Evolutionary conservation across 2,888 invertebrate species (phyloP), one percentile per base, ranked within the genome.

Genomic region (Blastobasis lacticolella): DNA sequence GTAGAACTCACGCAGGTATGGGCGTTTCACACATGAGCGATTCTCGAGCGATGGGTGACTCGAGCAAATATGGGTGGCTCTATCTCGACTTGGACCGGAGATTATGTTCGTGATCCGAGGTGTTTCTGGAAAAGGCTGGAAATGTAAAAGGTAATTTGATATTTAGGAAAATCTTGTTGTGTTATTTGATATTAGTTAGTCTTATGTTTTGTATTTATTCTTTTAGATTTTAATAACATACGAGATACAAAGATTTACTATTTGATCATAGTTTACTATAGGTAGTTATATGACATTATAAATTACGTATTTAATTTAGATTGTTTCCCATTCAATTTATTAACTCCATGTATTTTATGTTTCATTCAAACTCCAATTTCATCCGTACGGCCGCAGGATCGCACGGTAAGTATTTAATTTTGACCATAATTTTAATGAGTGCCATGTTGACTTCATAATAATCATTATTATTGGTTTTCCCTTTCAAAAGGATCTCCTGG

Each of bases 401-500:
- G 88, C 51, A 73, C 65, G 78, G 88, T 88, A 74, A 82, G 86
- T 76, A 52, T 8, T 36, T 8, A 2, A 41, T 45, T 7, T 48
- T 10, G 40, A n/a, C 23, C 5, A 38, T 38, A 5, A 46, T 37
- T 38, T n/a, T 1, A 5, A 41, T 40, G 10, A 7, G 10, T 53
- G 38, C 54, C 23, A 44, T 53, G 23, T 54, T 47, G 8, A 46
- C 51, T 45, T 50, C 45, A 44, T 48, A 10, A 23, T 23, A 43
- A 37, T 37, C 44, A 41, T 43, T 49, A 49, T 36, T 56, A 49
- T 54, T 61, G 62, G 58, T 55, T 62, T 60, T 55, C 69, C 75
- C 74, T 65, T 69, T 69, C 72, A 51, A 57, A 73, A 91, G 91
- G 91, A 91, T 69, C 77, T 90, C 37, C 62, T 75, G 58, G 73